Evolutionary conservation across 2,888 invertebrate genomes (phyloP).

Genomic region (Chouioia cunea): DNA sequence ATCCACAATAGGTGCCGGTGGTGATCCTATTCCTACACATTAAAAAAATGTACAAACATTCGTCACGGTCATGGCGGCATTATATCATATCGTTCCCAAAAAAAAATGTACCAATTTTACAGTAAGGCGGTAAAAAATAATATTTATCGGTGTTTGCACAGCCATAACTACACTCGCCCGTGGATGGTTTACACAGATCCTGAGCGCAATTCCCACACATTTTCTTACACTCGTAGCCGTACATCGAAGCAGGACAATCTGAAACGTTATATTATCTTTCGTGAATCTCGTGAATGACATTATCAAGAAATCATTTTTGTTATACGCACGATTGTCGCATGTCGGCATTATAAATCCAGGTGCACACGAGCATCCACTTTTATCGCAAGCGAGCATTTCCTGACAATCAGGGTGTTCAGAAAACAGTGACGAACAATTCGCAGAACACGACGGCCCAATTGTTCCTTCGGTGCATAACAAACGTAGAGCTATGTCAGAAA

Average conservation of each 20-base stretch:
- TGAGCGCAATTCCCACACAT: conserved; percentile 52
- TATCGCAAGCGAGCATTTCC: conserved; percentile 47
- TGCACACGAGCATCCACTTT: conserved; percentile 52
- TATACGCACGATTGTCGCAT: conserved; percentile 48
- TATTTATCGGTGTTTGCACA: conserved; percentile 37
- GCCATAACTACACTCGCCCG: conserved; percentile 49
- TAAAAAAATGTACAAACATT: neutral
- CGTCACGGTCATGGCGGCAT: neutral
- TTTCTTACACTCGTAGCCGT: conserved; percentile 55
- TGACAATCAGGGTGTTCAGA: conserved; percentile 34
- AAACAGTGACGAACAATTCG: conserved; percentile 43
- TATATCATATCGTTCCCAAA: neutral
- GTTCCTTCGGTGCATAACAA: conserved; percentile 45
- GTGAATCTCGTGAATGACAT: neutral
- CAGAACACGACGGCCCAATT: conserved; percentile 50
- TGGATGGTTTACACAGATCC: conserved; percentile 43
- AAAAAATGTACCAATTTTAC: conserved; percentile 51
- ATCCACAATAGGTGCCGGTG: conserved; percentile 33
- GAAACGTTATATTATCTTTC: conserved; percentile 2
- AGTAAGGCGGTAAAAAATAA: conserved; percentile 50
- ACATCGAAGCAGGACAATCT: conserved; percentile 51
- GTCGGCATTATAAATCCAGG: conserved; percentile 44
- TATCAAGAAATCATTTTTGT: neutral
- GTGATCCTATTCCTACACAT: conserved; percentile 36
- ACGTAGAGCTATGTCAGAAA: conserved; percentile 15